Conservation (phyloP, 1,140 invertebrate genomes). For the Eriocheir sinensis region DNA sequence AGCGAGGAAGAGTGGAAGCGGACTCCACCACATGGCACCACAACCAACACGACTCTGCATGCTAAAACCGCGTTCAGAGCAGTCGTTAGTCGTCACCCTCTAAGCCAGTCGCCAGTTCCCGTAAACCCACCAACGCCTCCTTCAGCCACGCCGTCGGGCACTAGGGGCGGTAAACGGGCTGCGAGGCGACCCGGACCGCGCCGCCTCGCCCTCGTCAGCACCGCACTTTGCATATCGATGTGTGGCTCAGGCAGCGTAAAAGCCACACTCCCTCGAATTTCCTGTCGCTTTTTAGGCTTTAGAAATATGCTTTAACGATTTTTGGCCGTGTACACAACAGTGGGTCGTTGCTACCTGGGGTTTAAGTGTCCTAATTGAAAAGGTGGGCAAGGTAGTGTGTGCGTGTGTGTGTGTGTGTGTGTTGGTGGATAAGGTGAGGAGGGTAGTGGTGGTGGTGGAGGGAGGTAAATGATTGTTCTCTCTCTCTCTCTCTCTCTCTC, state of each 20-base stretch:
- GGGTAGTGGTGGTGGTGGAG: background rate
- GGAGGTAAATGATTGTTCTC: background rate
- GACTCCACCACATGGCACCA: too few species aligned
- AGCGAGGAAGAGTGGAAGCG: background rate
- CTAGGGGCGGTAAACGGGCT: background rate
- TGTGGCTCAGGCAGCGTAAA: constrained; percentile 28
- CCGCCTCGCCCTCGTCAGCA: background rate
- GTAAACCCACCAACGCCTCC: too few species aligned
- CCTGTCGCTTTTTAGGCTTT: constrained; percentile 23
- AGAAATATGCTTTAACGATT: constrained; percentile 17
- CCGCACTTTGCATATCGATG: constrained; percentile 53
- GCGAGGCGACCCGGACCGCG: background rate
- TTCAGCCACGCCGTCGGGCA: too few species aligned
- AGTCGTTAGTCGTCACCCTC: too few species aligned
- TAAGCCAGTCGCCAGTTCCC: too few species aligned
- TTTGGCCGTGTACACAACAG: background rate
- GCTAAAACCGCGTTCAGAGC: too few species aligned
- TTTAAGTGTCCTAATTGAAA: background rate
- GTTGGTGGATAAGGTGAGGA: background rate
- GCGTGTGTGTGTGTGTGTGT: background rate
- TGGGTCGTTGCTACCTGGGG: too few species aligned
- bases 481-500: constrained; percentile 22
- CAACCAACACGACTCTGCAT: too few species aligned
- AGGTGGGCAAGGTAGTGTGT: background rate
- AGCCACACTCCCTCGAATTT: background rate